These are phyloP conservation scores for Drosophila funebris DNA, from an alignment of 1,140 invertebrate genomes.

Conservation along the genomic window DNA sequence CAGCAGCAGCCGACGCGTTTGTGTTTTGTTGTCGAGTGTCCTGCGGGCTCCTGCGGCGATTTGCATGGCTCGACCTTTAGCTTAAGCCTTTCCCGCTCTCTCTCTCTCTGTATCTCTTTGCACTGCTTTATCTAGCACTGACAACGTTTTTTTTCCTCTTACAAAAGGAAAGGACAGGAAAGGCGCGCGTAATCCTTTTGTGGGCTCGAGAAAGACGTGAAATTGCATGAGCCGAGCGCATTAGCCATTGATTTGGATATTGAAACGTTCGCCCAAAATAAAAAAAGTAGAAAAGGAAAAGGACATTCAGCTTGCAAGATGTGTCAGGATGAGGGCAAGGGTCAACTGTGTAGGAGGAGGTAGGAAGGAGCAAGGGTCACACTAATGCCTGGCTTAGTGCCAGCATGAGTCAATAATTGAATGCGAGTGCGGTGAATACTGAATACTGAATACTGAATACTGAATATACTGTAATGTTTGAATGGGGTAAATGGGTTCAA, in stretches of 20 bases:
- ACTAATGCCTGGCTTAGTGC: slow-evolving; percentile 70
- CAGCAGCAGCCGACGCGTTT: neutral
- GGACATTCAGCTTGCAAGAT: slow-evolving; percentile 7
- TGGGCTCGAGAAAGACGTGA: slow-evolving; percentile 55
- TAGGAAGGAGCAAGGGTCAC: neutral
- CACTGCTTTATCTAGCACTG: slow-evolving; percentile 1
- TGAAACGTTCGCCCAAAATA: slow-evolving; percentile 15
- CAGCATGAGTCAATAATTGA: slow-evolving; percentile 81
- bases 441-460: slow-evolving; percentile 3
- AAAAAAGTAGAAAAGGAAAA: slow-evolving; percentile 1
- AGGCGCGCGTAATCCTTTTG: slow-evolving; percentile 52
- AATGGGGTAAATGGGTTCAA: slow-evolving; percentile 40
- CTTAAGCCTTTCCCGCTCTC: slow-evolving; percentile 18
- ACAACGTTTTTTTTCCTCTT: slow-evolving; percentile 1
- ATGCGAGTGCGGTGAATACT: slow-evolving; percentile 47
- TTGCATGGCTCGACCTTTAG: slow-evolving; percentile 47
- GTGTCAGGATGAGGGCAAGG: slow-evolving; percentile 8
- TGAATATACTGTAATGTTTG: neutral
- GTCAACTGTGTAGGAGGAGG: neutral
- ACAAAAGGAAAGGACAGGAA: slow-evolving; percentile 19
- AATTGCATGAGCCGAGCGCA: slow-evolving; percentile 73
- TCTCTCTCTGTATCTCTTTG: neutral
- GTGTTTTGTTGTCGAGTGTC: slow-evolving; percentile 31
- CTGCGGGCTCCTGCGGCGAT: slow-evolving; percentile 44
- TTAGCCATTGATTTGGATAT: slow-evolving; percentile 77